These are phyloP conservation scores for rat (Rattus norvegicus) DNA, from an alignment of 2,113 vertebrate genomes.

Conservation along the genomic window GRCr8 NC_086020.1:220700501-220701000, in stretches of 20 bases:
- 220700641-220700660: neutral
- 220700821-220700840: neutral
- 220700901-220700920: neutral
- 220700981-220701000: neutral
- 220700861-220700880: neutral
- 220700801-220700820: neutral
- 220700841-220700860: neutral
- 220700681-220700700: neutral
- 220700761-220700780: neutral
- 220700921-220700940: too few relatives aligned
- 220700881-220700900: neutral
- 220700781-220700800: neutral
- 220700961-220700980: neutral
- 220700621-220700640: neutral
- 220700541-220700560: too few relatives aligned
- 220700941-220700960: neutral
- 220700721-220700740: neutral
- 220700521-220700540: too few relatives aligned
- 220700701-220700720: neutral
- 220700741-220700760: neutral
- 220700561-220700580: too few relatives aligned
- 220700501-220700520: too few relatives aligned
- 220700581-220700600: too few relatives aligned
- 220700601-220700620: neutral
- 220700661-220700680: neutral